These are phyloP conservation scores for Ictidomys tridecemlineatus DNA, from an alignment of 2,113 vertebrate genomes.

Conservation along the genomic window DNA sequence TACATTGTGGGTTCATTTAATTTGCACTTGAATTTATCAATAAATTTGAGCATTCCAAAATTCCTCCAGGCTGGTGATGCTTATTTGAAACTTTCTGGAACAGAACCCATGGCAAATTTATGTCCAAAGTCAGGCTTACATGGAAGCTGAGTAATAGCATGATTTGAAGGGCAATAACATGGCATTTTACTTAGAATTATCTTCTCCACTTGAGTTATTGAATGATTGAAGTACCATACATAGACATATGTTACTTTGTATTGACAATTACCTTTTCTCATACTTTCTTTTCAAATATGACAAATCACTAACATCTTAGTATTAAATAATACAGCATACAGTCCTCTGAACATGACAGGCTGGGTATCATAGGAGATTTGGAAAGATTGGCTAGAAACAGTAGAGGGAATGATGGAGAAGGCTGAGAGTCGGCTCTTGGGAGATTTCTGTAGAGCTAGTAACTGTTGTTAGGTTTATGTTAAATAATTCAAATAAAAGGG, in stretches of 20 bases:
- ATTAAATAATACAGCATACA: neutral
- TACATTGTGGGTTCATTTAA: neutral
- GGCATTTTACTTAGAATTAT: slow-evolving; percentile 7
- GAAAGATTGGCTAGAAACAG: neutral
- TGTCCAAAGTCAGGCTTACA: neutral
- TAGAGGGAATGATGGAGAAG: neutral
- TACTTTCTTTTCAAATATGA: slow-evolving; percentile 28
- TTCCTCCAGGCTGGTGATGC: neutral
- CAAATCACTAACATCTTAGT: neutral
- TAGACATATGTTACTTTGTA: neutral
- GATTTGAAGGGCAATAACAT: neutral
- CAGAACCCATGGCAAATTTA: slow-evolving; percentile 13
- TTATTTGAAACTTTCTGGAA: slow-evolving; percentile 10
- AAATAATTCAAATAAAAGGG: slow-evolving; percentile 20
- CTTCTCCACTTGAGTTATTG: neutral
- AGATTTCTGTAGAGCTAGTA: neutral
- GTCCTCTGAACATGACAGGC: neutral
- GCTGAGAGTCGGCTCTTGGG: neutral
- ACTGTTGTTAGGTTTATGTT: neutral
- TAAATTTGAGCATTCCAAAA: neutral
- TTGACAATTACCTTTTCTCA: slow-evolving; percentile 41
- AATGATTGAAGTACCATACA: neutral
- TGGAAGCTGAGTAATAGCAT: neutral
- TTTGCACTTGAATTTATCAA: slow-evolving; percentile 26
- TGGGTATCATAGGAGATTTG: neutral